These are phyloP conservation scores for Tetrapedia diversipes DNA, from an alignment of 2,888 invertebrate genomes.

Conservation along the genomic window DNA sequence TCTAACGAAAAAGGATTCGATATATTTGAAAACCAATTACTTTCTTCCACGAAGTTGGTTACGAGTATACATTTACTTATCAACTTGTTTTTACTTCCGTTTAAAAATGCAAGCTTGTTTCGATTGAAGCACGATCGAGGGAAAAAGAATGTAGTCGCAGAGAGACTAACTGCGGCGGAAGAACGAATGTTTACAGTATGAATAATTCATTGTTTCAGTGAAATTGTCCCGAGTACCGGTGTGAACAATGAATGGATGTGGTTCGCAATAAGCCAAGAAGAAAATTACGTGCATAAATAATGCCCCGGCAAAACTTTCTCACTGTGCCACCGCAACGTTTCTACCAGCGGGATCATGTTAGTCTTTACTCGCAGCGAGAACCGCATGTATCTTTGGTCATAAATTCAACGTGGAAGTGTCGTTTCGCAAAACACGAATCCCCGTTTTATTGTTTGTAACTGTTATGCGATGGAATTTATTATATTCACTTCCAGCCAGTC, in stretches of 20 bases:
- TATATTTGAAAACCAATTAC: too few species aligned
- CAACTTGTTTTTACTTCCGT: too few species aligned
- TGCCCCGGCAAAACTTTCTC: slow-evolving; percentile 57
- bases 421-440: slow-evolving; percentile 17
- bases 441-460: slow-evolving; percentile 2
- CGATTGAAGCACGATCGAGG: not conserved
- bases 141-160: not conserved
- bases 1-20: too few species aligned
- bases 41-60: too few species aligned
- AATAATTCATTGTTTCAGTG: slow-evolving; percentile 60
- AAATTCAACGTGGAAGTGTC: slow-evolving; percentile 29
- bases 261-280: slow-evolving; percentile 65
- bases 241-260: slow-evolving; percentile 64
- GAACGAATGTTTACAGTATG: slow-evolving; percentile 50
- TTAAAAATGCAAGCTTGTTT: not conserved
- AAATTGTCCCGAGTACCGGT: slow-evolving; percentile 55
- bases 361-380: not conserved
- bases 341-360: slow-evolving; percentile 15
- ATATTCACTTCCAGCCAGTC: not conserved
- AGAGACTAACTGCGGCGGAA: slow-evolving; percentile 28
- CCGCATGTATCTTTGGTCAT: slow-evolving; percentile 21
- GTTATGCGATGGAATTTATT: slow-evolving; percentile 31
- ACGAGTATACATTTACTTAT: too few species aligned
- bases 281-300: slow-evolving; percentile 68
- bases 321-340: slow-evolving; percentile 12